A percentile compares a stretch with the other conserved stretches of the same genome.
Evolutionary conservation across 2,113 vertebrate species (phyloP).

Genomic region (Rhinoderma darwinii): DNA sequence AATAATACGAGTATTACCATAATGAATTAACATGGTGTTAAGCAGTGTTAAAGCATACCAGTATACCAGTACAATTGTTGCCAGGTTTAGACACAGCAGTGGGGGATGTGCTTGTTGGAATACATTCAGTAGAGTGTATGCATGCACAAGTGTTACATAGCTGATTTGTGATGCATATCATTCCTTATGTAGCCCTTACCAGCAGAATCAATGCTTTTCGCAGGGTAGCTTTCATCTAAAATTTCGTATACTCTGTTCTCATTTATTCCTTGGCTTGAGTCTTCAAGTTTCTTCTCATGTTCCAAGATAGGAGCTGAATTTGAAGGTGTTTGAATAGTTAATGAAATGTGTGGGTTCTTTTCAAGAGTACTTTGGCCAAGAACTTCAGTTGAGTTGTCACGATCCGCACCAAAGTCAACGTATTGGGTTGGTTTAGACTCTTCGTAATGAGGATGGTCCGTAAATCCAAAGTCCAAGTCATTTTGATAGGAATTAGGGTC

Average conservation of each 20-base stretch:
- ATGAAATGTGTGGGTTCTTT: background rate
- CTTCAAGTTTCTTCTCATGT: background rate
- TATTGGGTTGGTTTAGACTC: background rate
- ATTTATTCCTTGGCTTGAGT: background rate
- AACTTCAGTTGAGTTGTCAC: background rate
- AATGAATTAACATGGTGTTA: background rate
- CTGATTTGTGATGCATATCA: constrained; percentile 22
- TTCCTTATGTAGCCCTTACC: constrained; percentile 46
- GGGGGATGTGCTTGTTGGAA: background rate
- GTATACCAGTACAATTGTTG: background rate
- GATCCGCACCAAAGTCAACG: background rate
- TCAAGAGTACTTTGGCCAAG: background rate
- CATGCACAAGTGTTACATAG: constrained; percentile 32
- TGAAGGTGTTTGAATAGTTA: background rate
- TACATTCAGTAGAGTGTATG: constrained; percentile 5
- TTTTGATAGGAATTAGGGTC: constrained; percentile 62
- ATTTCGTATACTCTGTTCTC: background rate
- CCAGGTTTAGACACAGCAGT: background rate
- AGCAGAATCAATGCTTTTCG: constrained; percentile 31
- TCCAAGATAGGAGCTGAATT: background rate
- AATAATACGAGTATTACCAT: background rate
- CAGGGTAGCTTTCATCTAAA: background rate
- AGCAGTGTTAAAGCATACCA: background rate
- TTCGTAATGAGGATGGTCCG: background rate
- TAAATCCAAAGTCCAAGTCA: background rate